These are phyloP conservation scores for Morpho achilles DNA, from an alignment of 2,888 invertebrate species.

Conservation along the genomic window DNA sequence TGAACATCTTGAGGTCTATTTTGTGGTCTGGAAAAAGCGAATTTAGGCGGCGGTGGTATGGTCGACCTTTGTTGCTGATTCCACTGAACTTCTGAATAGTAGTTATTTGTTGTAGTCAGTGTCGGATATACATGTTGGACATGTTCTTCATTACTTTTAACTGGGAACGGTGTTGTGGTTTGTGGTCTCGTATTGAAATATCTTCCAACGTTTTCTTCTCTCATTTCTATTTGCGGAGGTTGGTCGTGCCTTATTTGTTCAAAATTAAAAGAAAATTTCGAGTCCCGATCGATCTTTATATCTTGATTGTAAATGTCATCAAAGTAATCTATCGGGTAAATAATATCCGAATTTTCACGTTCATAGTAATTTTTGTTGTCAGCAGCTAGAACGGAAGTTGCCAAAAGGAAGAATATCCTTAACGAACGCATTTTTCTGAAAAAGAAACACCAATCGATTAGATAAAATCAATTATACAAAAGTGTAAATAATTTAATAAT, in stretches of 20 bases:
- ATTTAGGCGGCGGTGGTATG: constrained; percentile 12
- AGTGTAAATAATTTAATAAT: too few species aligned
- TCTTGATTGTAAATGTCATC: constrained; percentile 29
- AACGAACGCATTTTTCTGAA: constrained; percentile 37
- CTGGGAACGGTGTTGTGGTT: constrained; percentile 33
- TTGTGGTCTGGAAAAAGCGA: constrained; percentile 10
- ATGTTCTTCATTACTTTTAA: constrained; percentile 15
- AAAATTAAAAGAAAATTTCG: constrained; percentile 40
- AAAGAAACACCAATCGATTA: constrained; percentile 17
- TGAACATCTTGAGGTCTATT: background rate
- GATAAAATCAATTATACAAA: background rate
- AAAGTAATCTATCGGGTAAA: constrained; percentile 28
- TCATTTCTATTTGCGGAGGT: constrained; percentile 40
- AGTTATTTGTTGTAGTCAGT: background rate
- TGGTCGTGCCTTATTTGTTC: constrained; percentile 41
- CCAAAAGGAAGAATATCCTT: constrained; percentile 18
- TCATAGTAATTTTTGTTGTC: constrained; percentile 21
- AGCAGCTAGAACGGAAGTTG: constrained; percentile 32
- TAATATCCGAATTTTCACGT: constrained; percentile 1
- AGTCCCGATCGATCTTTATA: constrained; percentile 31
- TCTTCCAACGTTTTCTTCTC: constrained; percentile 42
- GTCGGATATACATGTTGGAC: constrained; percentile 13
- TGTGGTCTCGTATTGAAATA: constrained; percentile 37
- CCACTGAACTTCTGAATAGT: background rate
- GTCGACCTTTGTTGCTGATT: background rate